Evolutionary conservation across 2,888 invertebrate genomes (phyloP), one percentile per base, ranked within the genome.

Genomic region (Rapana venosa): DNA sequence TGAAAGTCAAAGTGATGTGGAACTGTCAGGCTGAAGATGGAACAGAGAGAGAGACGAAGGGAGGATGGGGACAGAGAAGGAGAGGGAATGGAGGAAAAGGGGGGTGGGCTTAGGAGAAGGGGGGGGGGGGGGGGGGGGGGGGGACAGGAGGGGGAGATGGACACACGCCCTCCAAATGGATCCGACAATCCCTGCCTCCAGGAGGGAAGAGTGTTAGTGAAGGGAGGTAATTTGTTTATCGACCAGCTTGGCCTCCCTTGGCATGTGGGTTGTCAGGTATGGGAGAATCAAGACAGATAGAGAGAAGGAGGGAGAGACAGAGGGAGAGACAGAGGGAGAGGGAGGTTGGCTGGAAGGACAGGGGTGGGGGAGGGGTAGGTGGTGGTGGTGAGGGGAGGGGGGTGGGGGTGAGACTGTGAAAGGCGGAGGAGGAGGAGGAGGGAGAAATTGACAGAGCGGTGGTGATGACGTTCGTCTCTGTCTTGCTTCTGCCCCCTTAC

Each of bases 161-260:
- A 11, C n/a, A 74, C 70, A n/a, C 70, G 70, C 26, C 70, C 26
- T 47, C 47, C 36, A 79, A 83, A 83, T 83, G 83, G 83, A 83
- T 20, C 36, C 83, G 30, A 83, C 83, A 83, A 84, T 84, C 84
- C 58, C 30, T n/a, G 15, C 84, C 56, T 84, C 58, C 47, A 30
- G 84, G 30, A 47, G 32, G 58, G 84, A 56, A 84, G 84, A 84
- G 84, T 84, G 84, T 84, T 56, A n/a, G 84, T 84, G 84, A 84
- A 84, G 84, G 84, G 84, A 84, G 84, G 84, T 84, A 84, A 84
- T 84, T 84, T 84, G 84, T 84, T 84, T 84, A 84, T 84, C 84
- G 84, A 84, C n/a, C 84, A n/a, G 58, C 15, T 84, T 84, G 56
- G 56, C 84, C 58, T 58, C 84, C 84, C 58, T 84, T 84, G 61